These are phyloP conservation scores for Cheirogaleus medius DNA, from an alignment of 2,113 vertebrate genomes.

Conservation along the genomic window DNA sequence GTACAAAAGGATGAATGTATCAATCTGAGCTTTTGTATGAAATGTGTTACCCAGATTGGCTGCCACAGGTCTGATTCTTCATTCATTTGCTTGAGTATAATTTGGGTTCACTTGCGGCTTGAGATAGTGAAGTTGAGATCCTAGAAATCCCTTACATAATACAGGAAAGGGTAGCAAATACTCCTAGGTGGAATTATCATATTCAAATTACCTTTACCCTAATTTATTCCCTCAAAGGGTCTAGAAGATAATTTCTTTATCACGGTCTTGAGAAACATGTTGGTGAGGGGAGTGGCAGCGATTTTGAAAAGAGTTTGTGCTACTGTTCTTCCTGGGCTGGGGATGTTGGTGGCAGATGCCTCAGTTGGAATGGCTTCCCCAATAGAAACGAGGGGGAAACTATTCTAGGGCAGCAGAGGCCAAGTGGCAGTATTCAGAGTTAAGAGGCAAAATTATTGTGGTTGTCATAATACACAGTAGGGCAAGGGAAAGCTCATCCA, in stretches of 20 bases:
- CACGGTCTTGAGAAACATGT: neutral
- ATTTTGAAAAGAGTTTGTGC: neutral
- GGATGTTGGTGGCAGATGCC: no score
- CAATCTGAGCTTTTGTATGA: neutral
- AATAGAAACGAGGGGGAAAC: neutral
- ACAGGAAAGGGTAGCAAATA: neutral
- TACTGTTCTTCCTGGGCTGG: neutral
- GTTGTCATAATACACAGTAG: neutral
- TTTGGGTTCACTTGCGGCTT: neutral
- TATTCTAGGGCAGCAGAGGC: neutral
- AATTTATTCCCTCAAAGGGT: neutral
- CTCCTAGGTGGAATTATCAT: neutral
- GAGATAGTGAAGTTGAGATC: neutral
- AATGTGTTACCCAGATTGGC: neutral
- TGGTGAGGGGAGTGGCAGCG: neutral
- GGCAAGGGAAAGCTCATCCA: accelerated
- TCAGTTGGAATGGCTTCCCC: neutral
- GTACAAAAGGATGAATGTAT: neutral
- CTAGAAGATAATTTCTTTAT: neutral
- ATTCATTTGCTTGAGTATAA: neutral
- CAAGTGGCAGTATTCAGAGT: neutral
- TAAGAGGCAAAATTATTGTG: neutral
- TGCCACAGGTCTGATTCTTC: neutral
- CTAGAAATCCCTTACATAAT: neutral
- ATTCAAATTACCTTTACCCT: neutral